phyloP scores from a whole-genome alignment of 2,888 invertebrate genomes.

The Abrostola tripartita region DNA sequence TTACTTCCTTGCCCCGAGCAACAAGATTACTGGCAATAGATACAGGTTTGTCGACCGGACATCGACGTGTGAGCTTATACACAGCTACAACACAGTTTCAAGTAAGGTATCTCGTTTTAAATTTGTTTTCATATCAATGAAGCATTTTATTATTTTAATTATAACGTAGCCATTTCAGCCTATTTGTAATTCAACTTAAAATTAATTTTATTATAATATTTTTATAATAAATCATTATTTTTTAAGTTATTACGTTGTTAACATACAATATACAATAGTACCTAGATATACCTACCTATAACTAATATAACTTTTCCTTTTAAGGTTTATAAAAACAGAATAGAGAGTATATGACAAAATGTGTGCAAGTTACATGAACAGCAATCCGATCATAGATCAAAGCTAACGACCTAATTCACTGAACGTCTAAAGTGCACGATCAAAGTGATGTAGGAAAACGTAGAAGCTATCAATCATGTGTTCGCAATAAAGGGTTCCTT shows the following conservation, averaged over 20 bases:
- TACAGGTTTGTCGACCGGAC: slow-evolving; percentile 71
- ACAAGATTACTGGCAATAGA: slow-evolving; percentile 66
- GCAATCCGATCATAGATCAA: slow-evolving; percentile 38
- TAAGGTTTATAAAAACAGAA: too few relatives aligned
- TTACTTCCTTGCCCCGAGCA: slow-evolving; percentile 64
- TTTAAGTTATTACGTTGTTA: too few relatives aligned
- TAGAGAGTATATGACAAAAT: too few relatives aligned
- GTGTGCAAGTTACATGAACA: slow-evolving; percentile 15
- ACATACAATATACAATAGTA: too few relatives aligned
- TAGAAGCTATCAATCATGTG: slow-evolving; percentile 63
- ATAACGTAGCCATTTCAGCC: too few relatives aligned
- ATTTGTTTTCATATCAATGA: neutral
- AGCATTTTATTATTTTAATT: too few relatives aligned
- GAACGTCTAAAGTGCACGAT: slow-evolving; percentile 17
- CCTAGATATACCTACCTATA: too few relatives aligned
- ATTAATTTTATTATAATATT: too few relatives aligned
- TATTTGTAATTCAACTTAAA: too few relatives aligned
- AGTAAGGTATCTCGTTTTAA: slow-evolving; percentile 2
- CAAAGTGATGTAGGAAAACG: slow-evolving; percentile 31
- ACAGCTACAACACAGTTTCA: neutral
- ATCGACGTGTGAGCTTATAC: slow-evolving; percentile 32
- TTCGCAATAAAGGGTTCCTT: slow-evolving; percentile 60
- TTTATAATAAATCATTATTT: too few relatives aligned
- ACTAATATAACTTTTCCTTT: too few relatives aligned
- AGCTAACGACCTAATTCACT: slow-evolving; percentile 42